These are phyloP conservation scores for Strongylocentrotus purpuratus DNA, from an alignment of 35 echinoderm and acorn worm genomes.

Conservation along the genomic window DNA sequence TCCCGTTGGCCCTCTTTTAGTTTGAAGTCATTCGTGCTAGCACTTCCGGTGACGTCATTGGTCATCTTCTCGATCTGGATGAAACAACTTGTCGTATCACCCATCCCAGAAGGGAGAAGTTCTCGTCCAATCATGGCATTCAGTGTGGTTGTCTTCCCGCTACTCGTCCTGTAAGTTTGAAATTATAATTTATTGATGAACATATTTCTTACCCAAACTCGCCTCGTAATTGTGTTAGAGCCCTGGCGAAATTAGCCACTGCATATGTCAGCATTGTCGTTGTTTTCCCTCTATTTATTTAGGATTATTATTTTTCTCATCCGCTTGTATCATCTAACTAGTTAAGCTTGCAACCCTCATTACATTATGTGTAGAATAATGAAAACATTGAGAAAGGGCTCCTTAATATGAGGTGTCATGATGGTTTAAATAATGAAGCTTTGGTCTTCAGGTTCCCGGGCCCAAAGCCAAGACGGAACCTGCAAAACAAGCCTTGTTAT, in stretches of 20 bases:
- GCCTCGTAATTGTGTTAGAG: not conserved
- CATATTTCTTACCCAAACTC: not conserved
- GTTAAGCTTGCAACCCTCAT: not conserved
- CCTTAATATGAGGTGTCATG: not conserved
- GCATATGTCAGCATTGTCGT: not conserved
- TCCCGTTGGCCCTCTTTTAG: not conserved
- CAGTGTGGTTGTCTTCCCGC: conserved; percentile 28
- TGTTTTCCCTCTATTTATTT: not conserved
- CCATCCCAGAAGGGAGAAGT: conserved; percentile 21
- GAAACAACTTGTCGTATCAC: conserved; percentile 32
- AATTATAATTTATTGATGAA: not conserved
- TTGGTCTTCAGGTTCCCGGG: too few species aligned
- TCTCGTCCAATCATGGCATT: conserved; percentile 12
- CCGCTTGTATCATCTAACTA: not conserved
- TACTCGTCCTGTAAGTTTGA: not conserved
- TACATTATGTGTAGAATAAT: not conserved
- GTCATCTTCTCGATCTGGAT: conserved; percentile 11
- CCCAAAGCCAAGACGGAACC: too few species aligned
- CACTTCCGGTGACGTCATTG: not conserved
- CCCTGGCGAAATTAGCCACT: not conserved
- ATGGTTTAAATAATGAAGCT: too few species aligned
- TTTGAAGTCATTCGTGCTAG: too few species aligned
- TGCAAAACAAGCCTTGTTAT: too few species aligned
- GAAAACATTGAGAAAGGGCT: not conserved
- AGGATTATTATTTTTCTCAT: not conserved